These are phyloP conservation scores for Carollia perspicillata DNA, from an alignment of 2,113 vertebrate genomes.

Conservation along the genomic window DNA sequence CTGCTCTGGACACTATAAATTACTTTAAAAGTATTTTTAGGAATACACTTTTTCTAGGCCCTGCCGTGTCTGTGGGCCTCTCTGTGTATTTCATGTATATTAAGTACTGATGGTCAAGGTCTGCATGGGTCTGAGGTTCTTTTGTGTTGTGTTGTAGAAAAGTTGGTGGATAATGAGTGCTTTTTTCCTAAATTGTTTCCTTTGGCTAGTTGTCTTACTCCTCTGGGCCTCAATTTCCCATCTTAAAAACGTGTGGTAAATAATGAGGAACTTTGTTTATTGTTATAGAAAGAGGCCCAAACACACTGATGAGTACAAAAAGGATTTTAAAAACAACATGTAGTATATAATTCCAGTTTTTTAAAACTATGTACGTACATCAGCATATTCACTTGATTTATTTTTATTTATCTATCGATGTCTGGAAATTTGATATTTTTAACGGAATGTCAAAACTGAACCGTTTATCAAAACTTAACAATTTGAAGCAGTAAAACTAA, in stretches of 20 bases:
- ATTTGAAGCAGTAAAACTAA: neutral
- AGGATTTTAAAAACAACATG: neutral
- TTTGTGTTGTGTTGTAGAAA: neutral
- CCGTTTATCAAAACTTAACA: neutral
- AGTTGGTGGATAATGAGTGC: neutral
- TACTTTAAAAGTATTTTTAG: neutral
- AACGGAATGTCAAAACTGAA: conserved; percentile 5
- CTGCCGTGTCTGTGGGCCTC: neutral
- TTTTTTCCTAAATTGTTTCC: neutral
- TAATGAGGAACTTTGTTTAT: neutral
- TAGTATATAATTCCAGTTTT: neutral
- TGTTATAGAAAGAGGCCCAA: neutral
- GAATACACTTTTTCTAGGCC: neutral
- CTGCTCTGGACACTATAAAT: neutral
- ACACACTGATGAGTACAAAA: neutral
- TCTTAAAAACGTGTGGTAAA: neutral
- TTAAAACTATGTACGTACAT: neutral
- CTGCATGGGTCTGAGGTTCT: neutral
- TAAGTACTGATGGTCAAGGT: neutral
- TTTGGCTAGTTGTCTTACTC: neutral
- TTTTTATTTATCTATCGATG: neutral
- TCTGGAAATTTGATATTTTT: neutral
- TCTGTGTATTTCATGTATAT: neutral
- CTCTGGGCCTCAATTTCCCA: too few species aligned
- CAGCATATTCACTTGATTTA: neutral